Evolutionary conservation across 1,140 invertebrate genomes (phyloP).

Genomic region (Drosophila eugracilis): DNA sequence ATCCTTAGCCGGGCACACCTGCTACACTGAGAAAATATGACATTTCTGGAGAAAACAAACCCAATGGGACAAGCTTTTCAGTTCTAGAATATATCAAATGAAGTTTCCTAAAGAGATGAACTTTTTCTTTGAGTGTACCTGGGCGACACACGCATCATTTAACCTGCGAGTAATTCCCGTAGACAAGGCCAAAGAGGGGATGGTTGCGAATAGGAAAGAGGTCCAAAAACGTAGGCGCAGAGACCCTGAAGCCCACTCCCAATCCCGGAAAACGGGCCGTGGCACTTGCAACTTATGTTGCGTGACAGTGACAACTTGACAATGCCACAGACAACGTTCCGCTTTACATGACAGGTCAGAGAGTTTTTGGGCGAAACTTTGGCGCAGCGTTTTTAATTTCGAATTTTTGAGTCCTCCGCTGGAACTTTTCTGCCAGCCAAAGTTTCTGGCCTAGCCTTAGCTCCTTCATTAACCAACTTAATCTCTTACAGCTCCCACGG

Average conservation of each 20-base stretch:
- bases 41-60: background rate
- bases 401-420: conserved; percentile 69
- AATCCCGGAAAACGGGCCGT: conserved; percentile 15
- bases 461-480: conserved; percentile 23
- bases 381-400: conserved; percentile 76
- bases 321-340: conserved; percentile 78
- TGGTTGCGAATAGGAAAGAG: conserved; percentile 19
- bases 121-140: conserved; percentile 24
- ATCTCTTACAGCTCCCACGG: conserved; percentile 88
- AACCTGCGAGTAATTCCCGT: conserved; percentile 55
- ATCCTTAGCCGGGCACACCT: conserved; percentile 29
- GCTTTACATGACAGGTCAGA: conserved; percentile 50
- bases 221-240: conserved; percentile 13
- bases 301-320: conserved; percentile 83
- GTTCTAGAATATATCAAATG: too few species aligned
- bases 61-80: too few species aligned
- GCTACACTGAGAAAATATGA: conserved; percentile 11
- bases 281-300: conserved; percentile 79
- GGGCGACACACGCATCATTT: conserved; percentile 73
- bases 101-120: too few species aligned
- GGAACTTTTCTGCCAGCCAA: conserved; percentile 53
- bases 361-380: conserved; percentile 51
- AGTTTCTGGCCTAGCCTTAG: conserved; percentile 49
- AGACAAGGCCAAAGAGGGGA: conserved; percentile 33
- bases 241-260: background rate